Percentiles rank a stretch among this genome's conserved stretches.
Conservation (phyloP, 1,140 invertebrate genomes). For the Mylabris phalerata region DNA sequence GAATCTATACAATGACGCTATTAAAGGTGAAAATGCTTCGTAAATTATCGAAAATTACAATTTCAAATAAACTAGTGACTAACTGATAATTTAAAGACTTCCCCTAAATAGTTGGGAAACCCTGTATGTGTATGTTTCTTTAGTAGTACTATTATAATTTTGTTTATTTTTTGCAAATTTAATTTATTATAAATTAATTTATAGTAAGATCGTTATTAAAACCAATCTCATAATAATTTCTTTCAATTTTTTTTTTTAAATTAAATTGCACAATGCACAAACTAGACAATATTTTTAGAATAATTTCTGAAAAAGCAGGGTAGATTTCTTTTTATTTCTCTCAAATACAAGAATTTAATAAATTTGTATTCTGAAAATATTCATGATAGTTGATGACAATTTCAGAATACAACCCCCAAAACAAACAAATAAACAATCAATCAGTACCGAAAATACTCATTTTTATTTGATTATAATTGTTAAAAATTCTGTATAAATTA, state of each 20-base stretch:
- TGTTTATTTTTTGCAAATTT: background rate
- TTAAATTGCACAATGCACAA: constrained; percentile 21
- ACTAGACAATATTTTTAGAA: constrained; percentile 25
- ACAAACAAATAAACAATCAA: background rate
- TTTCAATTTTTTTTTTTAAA: constrained; percentile 14
- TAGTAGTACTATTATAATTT: background rate
- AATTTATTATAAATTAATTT: background rate
- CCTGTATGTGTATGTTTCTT: no score
- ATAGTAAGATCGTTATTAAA: background rate
- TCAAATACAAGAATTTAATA: no score
- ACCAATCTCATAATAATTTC: background rate
- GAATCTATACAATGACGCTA: no score
- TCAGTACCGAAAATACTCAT: constrained; percentile 28
- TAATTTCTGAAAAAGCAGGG: constrained; percentile 14
- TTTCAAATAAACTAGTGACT: no score
- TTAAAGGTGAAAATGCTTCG: no score
- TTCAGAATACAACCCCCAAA: background rate
- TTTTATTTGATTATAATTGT: background rate
- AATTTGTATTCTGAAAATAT: no score
- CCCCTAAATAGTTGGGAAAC: no score
- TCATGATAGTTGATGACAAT: no score
- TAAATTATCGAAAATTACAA: no score
- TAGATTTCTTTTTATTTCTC: constrained; percentile 14
- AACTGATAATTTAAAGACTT: no score
- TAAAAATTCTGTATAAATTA: no score